Evolutionary conservation across 2,888 invertebrate genomes (phyloP).

Genomic region (Pheosia gnoma): DNA sequence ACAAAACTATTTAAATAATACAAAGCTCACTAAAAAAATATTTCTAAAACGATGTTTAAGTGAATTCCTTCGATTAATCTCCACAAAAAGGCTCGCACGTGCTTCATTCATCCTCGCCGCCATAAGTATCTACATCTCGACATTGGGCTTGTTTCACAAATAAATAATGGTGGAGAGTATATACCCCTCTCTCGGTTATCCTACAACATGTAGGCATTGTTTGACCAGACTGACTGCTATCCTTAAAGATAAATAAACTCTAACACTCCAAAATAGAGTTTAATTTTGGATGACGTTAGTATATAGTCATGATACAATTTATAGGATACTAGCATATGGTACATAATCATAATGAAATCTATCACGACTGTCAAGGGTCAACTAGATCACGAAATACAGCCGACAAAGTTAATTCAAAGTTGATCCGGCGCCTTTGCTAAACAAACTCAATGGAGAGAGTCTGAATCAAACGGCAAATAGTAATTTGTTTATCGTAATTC

Average conservation of each 20-base stretch:
- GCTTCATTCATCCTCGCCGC: not conserved
- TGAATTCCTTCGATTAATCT: not conserved
- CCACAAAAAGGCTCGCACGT: not conserved
- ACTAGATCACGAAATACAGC: too few species aligned
- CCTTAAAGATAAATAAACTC: not conserved
- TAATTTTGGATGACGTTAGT: not conserved
- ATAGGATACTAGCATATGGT: too few species aligned
- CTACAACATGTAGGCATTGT: not conserved
- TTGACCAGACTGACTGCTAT: not conserved
- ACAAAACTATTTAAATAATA: too few species aligned
- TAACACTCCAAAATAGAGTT: not conserved
- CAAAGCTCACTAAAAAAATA: not conserved
- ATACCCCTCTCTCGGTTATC: not conserved
- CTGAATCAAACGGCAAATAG: too few species aligned
- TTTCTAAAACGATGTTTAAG: not conserved
- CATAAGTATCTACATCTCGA: not conserved
- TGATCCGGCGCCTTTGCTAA: too few species aligned
- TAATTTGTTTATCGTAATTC: too few species aligned
- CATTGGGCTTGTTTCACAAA: conserved; percentile 7
- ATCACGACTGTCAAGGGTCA: too few species aligned
- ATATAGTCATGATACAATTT: not conserved
- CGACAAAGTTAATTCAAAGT: too few species aligned
- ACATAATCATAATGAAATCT: too few species aligned
- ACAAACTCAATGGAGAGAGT: too few species aligned
- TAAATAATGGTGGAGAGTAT: conserved; percentile 7